These are phyloP conservation scores for Halichoeres trimaculatus DNA, from an alignment of 2,113 vertebrate species.

Conservation along the genomic window DNA sequence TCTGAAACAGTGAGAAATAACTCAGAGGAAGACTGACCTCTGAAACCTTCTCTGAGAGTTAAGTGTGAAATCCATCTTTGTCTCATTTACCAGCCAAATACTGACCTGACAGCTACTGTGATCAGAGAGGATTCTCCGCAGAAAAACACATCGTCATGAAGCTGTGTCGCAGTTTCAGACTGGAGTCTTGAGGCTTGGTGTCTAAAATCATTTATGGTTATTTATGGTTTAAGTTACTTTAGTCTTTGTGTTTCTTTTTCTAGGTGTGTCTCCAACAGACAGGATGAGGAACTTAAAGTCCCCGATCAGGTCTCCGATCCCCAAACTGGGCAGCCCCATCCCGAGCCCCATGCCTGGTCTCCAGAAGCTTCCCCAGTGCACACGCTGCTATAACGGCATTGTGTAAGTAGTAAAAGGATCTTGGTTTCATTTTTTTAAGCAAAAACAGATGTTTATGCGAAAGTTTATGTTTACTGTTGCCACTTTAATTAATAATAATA, in stretches of 20 bases:
- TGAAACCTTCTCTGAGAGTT: background rate
- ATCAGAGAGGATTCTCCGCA: background rate
- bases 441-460: background rate
- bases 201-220: too few relatives aligned
- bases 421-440: background rate
- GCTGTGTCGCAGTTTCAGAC: too few relatives aligned
- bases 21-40: conserved; percentile 3
- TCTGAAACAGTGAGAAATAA: background rate
- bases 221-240: background rate
- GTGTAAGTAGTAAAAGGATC: conserved; percentile 86
- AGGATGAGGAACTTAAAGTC: conserved; percentile 86
- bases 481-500: too few relatives aligned
- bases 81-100: background rate
- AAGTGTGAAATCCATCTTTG: conserved; percentile 11
- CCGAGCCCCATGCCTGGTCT: conserved; percentile 84
- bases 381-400: conserved; percentile 92
- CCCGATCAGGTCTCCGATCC: conserved; percentile 81
- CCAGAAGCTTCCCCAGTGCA: conserved; percentile 94
- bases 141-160: too few relatives aligned
- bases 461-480: too few relatives aligned
- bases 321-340: conserved; percentile 87
- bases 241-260: conserved; percentile 32
- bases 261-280: conserved; percentile 87
- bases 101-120: background rate
- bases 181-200: too few relatives aligned